Evolutionary conservation across 37 sponge, comb jelly and placozoan genomes (phyloP).

Genomic region (Cliona cf. orientalis): DNA sequence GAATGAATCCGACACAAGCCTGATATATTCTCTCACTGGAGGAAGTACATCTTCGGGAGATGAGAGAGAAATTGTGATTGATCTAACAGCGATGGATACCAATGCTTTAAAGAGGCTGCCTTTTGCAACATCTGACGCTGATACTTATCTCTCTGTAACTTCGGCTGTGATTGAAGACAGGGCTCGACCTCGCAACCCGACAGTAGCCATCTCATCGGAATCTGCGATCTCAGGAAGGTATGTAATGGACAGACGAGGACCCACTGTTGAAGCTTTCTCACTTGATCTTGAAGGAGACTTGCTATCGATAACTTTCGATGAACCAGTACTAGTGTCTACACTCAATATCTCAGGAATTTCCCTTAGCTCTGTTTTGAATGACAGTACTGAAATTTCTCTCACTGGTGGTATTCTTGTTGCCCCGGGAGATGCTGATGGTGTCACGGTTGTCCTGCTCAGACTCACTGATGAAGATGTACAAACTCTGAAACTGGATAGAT

Average conservation of each 20-base stretch:
- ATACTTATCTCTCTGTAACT: constrained; percentile 69
- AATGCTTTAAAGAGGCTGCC: constrained; percentile 59
- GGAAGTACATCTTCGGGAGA: constrained; percentile 40
- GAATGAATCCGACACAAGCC: constrained; percentile 45
- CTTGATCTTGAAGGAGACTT: constrained; percentile 68
- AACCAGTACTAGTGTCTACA: constrained; percentile 73
- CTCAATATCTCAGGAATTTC: constrained; percentile 46
- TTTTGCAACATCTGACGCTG: constrained; percentile 58
- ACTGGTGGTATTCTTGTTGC: constrained; percentile 32
- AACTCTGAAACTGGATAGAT: constrained; percentile 45
- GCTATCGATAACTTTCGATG: constrained; percentile 75
- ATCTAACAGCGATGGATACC: constrained; percentile 54
- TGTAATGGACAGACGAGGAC: constrained; percentile 67
- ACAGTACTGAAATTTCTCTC: constrained; percentile 37
- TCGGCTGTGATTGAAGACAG: constrained; percentile 63
- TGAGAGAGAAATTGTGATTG: constrained; percentile 56
- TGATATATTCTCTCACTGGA: constrained; percentile 51
- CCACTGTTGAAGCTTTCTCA: constrained; percentile 44
- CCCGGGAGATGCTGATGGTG: constrained; percentile 18
- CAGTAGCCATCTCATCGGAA: constrained; percentile 35
- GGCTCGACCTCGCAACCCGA: constrained; percentile 69
- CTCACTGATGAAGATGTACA: constrained; percentile 50
- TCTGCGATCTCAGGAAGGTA: constrained; percentile 43
- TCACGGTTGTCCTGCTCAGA: constrained; percentile 4
- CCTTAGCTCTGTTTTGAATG: constrained; percentile 24